Base-by-base conservation (phyloP, 35 echinoderm and acorn worm genomes). In the Anneissia japonica region DNA sequence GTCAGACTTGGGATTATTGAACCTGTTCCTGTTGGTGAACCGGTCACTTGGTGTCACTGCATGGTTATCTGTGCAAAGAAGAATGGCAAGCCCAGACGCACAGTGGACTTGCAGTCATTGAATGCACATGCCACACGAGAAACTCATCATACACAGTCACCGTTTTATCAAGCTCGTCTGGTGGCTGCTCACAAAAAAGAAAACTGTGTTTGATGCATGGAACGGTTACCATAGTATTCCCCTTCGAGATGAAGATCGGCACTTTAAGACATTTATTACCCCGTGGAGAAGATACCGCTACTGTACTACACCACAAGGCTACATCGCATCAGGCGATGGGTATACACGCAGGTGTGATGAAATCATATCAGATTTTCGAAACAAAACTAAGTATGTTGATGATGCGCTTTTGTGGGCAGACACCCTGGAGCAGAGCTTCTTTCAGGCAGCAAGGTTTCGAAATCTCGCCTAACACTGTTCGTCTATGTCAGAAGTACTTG, bases 251-350 rank as follows among this genome's bases (percentile, higher is more conserved):
- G 84, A 86, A 3, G 84, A 86, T 39, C 72, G 84, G 77, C 72
- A 86, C n/a, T 39, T 86, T 0, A 86, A 64, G 30, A 84, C 83
- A 6, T 90, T 86, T 77, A 90, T 90, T 32, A 90, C 89, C 31
- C 89, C 89, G 74, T 91, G 90, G 90, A 78, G 90, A 5, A 45
- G 89, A 32, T 87, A 91, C 75, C 84, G 84, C 13, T 91, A 91
- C 90, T 75, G n/a, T 13, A 82, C 51, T 72, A 41, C 84, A 75
- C 90, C 83, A 4, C 76, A 87, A 84, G 84, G 84, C 0, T 87
- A 87, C 41, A 82, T 91, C 28, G 77, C 90, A 14, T 87, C 76
- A 3, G 84, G 77, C 10, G 90, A 91, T 35, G 84, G 84, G 56
- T 91, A 91, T 35, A 81, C 37, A 31, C 78, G 78, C 75, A 45